These are phyloP conservation scores for Agonum fuliginosum DNA, from an alignment of 2,888 invertebrate species.

Conservation along the genomic window DNA sequence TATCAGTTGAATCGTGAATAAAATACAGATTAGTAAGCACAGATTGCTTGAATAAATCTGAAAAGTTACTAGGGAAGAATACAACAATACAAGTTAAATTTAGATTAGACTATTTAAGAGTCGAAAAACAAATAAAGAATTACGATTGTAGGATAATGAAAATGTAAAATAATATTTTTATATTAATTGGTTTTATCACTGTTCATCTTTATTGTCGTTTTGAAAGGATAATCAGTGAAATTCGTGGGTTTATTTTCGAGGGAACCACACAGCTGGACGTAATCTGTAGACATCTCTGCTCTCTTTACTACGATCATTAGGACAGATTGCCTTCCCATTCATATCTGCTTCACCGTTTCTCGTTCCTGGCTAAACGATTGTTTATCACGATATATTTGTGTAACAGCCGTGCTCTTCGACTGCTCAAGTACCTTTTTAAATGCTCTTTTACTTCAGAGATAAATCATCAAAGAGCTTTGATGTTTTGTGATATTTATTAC, in stretches of 20 bases:
- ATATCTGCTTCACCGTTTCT: slow-evolving; percentile 5
- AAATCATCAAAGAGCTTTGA: not conserved
- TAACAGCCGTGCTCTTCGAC: slow-evolving; percentile 46
- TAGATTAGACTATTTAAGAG: not conserved
- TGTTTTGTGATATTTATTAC: slow-evolving; percentile 19
- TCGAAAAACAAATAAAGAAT: not conserved
- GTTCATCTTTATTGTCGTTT: slow-evolving; percentile 42
- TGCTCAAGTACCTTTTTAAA: slow-evolving; percentile 40
- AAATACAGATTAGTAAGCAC: slow-evolving; percentile 19
- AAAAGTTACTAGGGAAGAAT: no score
- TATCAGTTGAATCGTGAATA: slow-evolving; percentile 3
- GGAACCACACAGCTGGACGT: slow-evolving; percentile 48
- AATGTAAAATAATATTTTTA: slow-evolving; percentile 39
- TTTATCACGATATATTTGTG: slow-evolving; percentile 68
- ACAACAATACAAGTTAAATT: no score
- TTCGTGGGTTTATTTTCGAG: slow-evolving; percentile 47
- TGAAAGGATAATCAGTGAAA: slow-evolving; percentile 37
- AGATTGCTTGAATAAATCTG: slow-evolving; percentile 13
- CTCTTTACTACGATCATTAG: slow-evolving; percentile 53
- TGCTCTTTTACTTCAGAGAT: slow-evolving; percentile 35
- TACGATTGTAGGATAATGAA: not conserved
- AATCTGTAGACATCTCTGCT: slow-evolving; percentile 53
- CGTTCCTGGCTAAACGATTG: slow-evolving; percentile 65
- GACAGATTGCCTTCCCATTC: slow-evolving; percentile 52
- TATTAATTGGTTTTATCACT: slow-evolving; percentile 47